Evolutionary conservation across 1,140 invertebrate genomes (phyloP).

Genomic region (Drosophila bifasciata): DNA sequence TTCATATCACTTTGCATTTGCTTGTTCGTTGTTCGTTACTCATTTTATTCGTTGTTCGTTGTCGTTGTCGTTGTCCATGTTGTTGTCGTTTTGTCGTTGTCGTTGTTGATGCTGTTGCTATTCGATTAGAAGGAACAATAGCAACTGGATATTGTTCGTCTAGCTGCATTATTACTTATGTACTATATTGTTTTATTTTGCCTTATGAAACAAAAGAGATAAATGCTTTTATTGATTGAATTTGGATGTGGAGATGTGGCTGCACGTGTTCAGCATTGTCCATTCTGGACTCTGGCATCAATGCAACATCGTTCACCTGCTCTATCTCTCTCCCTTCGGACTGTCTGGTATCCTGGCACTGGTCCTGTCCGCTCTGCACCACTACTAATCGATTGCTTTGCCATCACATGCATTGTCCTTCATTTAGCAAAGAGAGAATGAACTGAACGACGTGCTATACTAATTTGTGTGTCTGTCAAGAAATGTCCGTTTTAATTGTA

Average conservation of each 20-base stretch:
- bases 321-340: constrained; percentile 27
- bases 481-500: too few relatives aligned
- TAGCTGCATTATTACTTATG: constrained; percentile 20
- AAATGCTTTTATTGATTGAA: too few relatives aligned
- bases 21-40: constrained; percentile 63
- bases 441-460: constrained; percentile 6
- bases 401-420: constrained; percentile 34
- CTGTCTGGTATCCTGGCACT: constrained; percentile 10
- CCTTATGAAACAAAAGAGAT: neutral
- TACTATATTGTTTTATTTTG: constrained; percentile 10
- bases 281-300: constrained; percentile 4
- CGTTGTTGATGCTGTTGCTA: constrained; percentile 52
- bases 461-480: constrained; percentile 11
- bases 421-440: constrained; percentile 22
- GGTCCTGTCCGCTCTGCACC: constrained; percentile 32
- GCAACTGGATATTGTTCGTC: constrained; percentile 19
- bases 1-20: constrained; percentile 75
- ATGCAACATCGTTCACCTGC: constrained; percentile 25
- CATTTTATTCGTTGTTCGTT: constrained; percentile 61
- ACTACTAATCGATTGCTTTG: constrained; percentile 32
- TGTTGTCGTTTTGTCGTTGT: constrained; percentile 47
- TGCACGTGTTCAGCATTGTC: constrained; percentile 28
- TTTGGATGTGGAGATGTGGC: too few relatives aligned
- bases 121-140: constrained; percentile 31
- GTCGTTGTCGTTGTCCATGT: constrained; percentile 43